A percentile compares a stretch with the other conserved stretches of the same genome.
phyloP scores from a whole-genome alignment of 2,888 invertebrate species.

The Cephalotes varians region DNA sequence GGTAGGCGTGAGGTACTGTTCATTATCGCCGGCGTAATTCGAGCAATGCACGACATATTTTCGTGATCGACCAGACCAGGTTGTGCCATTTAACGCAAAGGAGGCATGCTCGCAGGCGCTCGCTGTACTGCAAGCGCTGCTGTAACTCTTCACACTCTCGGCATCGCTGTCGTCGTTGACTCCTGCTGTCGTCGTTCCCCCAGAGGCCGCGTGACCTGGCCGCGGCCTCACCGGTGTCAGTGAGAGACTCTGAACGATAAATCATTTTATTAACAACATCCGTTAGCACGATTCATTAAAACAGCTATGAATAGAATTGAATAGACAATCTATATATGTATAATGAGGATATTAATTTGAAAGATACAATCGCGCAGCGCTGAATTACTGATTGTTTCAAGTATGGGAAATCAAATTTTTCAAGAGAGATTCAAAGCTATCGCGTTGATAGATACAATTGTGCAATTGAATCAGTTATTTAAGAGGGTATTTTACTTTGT shows the following conservation, averaged over 20 bases:
- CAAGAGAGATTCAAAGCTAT: not conserved
- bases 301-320: conserved; percentile 14
- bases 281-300: conserved; percentile 34
- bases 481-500: no score
- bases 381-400: not conserved
- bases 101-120: conserved; percentile 94
- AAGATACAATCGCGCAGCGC: not conserved
- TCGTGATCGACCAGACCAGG: conserved; percentile 86
- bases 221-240: conserved; percentile 84
- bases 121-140: conserved; percentile 91
- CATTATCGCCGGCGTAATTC: conserved; percentile 91
- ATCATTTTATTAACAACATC: conserved; percentile 9
- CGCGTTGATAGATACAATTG: not conserved
- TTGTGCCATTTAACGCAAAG: conserved; percentile 90
- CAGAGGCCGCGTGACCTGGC: conserved; percentile 81
- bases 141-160: conserved; percentile 93
- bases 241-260: conserved; percentile 81
- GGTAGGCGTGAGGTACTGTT: conserved; percentile 95
- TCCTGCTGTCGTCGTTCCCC: conserved; percentile 80
- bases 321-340: not conserved
- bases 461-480: not conserved
- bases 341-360: not conserved
- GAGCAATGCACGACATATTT: conserved; percentile 95
- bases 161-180: conserved; percentile 88
- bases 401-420: not conserved